Conservation (phyloP, 1,140 invertebrate species). For the Mactra quadrangularis region DNA sequence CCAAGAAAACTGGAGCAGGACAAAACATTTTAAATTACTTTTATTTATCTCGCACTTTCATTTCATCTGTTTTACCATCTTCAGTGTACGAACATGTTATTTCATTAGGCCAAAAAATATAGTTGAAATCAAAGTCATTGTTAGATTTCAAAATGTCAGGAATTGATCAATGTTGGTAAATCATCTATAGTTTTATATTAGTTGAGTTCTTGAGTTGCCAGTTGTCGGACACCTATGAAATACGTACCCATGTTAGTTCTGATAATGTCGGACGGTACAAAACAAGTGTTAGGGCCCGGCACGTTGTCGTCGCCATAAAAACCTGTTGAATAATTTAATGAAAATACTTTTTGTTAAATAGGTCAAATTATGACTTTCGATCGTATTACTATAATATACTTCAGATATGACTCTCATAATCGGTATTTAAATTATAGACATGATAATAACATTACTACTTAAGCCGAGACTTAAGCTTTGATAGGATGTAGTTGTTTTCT, state of each 20-base stretch:
- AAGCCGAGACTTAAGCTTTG: no score
- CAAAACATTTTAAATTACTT: no score
- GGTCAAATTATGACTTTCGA: no score
- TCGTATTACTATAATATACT: no score
- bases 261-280: conserved; percentile 62
- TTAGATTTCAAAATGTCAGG: conserved; percentile 61
- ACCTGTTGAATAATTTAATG: no score
- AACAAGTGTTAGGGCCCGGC: conserved; percentile 62
- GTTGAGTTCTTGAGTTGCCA: conserved; percentile 63
- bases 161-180: conserved; percentile 69
- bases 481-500: no score
- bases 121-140: conserved; percentile 5
- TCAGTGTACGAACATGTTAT: conserved; percentile 6
- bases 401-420: no score
- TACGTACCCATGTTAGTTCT: conserved; percentile 65
- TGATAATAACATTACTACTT: no score
- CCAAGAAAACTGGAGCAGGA: no score
- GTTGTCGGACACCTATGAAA: conserved; percentile 71
- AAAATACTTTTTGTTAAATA: no score
- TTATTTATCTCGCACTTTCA: no score
- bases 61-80: conserved; percentile 65
- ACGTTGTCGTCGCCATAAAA: conserved; percentile 31
- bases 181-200: conserved; percentile 36
- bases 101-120: not conserved
- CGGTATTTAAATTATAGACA: no score